Evolutionary conservation across 1,140 invertebrate species (phyloP).

Genomic region (Sycophila sp.): DNA sequence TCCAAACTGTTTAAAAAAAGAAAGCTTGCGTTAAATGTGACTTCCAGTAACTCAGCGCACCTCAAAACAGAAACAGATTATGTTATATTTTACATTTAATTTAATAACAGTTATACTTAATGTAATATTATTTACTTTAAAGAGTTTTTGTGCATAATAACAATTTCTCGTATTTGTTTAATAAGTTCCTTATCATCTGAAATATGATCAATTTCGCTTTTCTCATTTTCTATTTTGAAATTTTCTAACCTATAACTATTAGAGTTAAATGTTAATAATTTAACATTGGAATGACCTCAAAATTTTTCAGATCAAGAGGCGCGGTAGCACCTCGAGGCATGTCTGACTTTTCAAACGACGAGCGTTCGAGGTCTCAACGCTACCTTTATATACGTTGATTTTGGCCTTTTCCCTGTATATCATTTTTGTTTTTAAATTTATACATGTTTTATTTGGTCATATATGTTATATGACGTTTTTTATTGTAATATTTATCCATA

Average conservation of each 20-base stretch:
- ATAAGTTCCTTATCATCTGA: not conserved
- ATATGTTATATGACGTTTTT: too few relatives aligned
- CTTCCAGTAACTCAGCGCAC: not conserved
- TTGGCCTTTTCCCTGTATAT: too few relatives aligned
- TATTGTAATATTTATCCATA: too few relatives aligned
- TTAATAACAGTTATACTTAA: not conserved
- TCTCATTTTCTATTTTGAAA: not conserved
- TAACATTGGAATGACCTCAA: too few relatives aligned
- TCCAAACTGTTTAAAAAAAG: not conserved
- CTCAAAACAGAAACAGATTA: not conserved
- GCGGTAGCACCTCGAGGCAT: too few relatives aligned
- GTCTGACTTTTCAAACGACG: too few relatives aligned
- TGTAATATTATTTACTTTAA: not conserved
- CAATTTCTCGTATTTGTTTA: not conserved
- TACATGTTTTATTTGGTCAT: too few relatives aligned
- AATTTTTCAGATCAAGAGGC: too few relatives aligned
- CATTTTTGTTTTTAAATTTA: too few relatives aligned
- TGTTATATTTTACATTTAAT: not conserved
- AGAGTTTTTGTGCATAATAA: not conserved
- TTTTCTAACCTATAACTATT: not conserved
- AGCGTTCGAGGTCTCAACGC: too few relatives aligned
- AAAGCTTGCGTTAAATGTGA: not conserved
- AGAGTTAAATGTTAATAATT: not conserved
- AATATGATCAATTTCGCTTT: not conserved
- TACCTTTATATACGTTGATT: too few relatives aligned